Evolutionary conservation across 2,888 invertebrate genomes (phyloP), one percentile per base, ranked within the genome.

Genomic region (Hypselothyrea guttata): DNA sequence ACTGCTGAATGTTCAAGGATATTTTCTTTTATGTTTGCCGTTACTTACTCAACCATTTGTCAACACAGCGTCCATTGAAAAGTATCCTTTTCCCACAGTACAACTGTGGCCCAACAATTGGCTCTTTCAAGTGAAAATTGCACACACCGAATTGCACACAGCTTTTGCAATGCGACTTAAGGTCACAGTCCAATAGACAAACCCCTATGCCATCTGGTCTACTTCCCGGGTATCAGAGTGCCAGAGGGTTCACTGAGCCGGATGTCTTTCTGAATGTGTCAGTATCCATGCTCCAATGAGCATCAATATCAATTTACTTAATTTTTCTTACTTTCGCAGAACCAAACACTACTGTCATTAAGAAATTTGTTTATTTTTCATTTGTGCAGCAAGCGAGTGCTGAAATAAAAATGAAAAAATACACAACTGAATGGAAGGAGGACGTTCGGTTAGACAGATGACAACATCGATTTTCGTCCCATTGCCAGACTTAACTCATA

Each of bases 351-450:
- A 61, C 70, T 82, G 79, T 73, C 81, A 85, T 82, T 82, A 71
- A 60, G 72, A 82, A 79, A 85, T 83, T 76, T 82, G 84, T 82
- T 82, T 82, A 82, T 64, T 82, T 82, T 82, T 76, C 84, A 85
- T 81, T 82, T 76, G 61, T 59, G 22, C 63, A 61, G 42, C 37
- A 63, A 41, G 34, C 47, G 56, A 66, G 59, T 52, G 49, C 47
- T 52, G 58, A 59, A 66, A 62, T 52, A 40, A 58, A 59, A 57
- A 56, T 49, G 49, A 73, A 73, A 65, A 61, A 54, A 63, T 61
- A 53, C 61, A 33, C 54, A 59, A 58, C 58, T 18, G 55, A 46
- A 65, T 7, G 15, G 16, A 7, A 9, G 22, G 31, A 44, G 12
- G n/a, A n/a, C n/a, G n/a, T n/a, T n/a, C 13, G 42, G 35, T 42